Evolutionary conservation across 2,113 vertebrate genomes (phyloP).

Genomic region (Sinocyclocheilus anophthalmus): DNA sequence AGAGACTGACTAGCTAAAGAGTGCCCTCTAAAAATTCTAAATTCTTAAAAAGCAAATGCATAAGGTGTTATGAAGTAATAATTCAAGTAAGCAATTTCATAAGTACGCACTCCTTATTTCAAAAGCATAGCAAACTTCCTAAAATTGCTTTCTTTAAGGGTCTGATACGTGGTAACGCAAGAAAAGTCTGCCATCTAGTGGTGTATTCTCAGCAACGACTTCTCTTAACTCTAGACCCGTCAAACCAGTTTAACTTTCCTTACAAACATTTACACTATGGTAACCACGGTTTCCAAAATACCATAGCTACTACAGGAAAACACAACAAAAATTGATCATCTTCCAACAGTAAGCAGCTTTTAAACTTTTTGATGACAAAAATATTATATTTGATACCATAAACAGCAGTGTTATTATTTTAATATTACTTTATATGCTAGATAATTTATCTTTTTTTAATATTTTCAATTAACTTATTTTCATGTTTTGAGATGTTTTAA

Average conservation of each 20-base stretch:
- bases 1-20: neutral
- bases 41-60: neutral
- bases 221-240: neutral
- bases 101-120: neutral
- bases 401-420: neutral
- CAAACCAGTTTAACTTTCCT: neutral
- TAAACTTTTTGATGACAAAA: neutral
- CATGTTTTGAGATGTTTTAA: neutral
- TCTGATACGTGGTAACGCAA: neutral
- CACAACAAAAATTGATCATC: neutral
- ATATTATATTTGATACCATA: neutral
- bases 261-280: neutral
- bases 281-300: neutral
- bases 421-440: neutral
- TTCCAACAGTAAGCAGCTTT: neutral
- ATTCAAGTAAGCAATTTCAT: neutral
- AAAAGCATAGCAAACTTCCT: neutral
- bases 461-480: neutral
- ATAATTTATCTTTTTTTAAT: no score
- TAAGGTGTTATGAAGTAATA: neutral
- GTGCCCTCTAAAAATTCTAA: neutral
- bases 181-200: slow-evolving; percentile 51
- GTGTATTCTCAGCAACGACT: neutral
- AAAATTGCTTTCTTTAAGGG: neutral
- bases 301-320: neutral